These are phyloP conservation scores for Phyto melanocephala DNA, from an alignment of 2,888 invertebrate species.

Conservation along the genomic window DNA sequence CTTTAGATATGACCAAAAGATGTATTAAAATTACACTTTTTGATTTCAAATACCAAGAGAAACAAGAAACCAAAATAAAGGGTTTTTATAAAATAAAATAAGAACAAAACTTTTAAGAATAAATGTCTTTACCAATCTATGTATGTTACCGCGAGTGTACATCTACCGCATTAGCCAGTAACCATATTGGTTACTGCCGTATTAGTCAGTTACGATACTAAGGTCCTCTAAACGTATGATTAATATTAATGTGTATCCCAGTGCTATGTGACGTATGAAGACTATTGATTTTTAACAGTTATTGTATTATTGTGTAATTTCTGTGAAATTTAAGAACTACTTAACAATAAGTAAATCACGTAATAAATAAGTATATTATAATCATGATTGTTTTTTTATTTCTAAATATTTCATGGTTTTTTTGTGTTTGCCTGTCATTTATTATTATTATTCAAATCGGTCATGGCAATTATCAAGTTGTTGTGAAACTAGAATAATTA, in stretches of 20 bases:
- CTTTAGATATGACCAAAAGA: slow-evolving; percentile 10
- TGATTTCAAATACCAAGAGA: neutral
- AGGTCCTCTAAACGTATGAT: slow-evolving; percentile 9
- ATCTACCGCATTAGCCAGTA: too few species aligned
- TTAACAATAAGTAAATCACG: neutral
- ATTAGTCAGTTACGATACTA: neutral
- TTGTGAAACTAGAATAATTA: neutral
- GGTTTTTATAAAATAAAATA: neutral
- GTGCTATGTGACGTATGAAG: neutral
- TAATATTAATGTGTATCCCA: neutral
- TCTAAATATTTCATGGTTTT: neutral
- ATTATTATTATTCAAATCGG: neutral
- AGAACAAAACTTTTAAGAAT: too few species aligned
- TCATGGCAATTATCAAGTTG: neutral
- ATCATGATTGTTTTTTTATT: neutral
- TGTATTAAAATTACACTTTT: slow-evolving; percentile 7
- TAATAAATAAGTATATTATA: neutral
- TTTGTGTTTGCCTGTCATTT: neutral
- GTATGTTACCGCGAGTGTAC: too few species aligned
- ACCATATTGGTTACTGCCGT: too few species aligned
- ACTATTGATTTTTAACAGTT: neutral
- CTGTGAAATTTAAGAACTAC: neutral
- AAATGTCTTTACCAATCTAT: neutral
- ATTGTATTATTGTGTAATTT: too few species aligned
- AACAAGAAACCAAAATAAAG: neutral